Conservation (phyloP, 2,113 vertebrate genomes). For the Leucopsar rothschildi region DNA sequence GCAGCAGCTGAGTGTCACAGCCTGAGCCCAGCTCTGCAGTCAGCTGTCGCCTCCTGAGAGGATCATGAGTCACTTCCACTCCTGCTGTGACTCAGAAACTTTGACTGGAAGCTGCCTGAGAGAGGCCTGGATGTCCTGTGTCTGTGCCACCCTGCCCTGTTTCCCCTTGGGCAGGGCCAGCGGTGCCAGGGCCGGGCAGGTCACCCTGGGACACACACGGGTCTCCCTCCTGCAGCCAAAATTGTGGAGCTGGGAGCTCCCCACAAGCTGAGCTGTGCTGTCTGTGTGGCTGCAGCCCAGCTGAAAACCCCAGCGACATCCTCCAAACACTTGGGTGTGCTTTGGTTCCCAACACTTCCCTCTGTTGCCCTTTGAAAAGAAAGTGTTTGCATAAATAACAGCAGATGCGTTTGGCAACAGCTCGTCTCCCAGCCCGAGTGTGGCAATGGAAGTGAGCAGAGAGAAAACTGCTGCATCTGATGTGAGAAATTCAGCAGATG, state of each 20-base stretch:
- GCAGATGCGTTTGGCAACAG: not conserved
- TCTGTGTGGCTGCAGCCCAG: not conserved
- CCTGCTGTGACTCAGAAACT: not conserved
- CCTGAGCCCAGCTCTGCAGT: not conserved
- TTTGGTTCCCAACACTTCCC: not conserved
- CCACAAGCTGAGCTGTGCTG: rapidly evolving
- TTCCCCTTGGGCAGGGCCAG: not conserved
- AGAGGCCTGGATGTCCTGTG: not conserved
- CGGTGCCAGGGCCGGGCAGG: not conserved
- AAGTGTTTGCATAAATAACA: constrained; percentile 34
- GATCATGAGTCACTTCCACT: not conserved
- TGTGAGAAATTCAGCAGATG: not conserved
- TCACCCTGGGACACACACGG: rapidly evolving
- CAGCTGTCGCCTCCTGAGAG: not conserved
- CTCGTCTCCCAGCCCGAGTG: not conserved
- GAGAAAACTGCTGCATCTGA: not conserved
- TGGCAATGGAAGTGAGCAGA: not conserved
- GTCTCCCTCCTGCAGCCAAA: too few species aligned
- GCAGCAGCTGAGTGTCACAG: not conserved
- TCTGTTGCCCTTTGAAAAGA: not conserved
- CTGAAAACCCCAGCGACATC: not conserved
- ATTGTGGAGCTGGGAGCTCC: rapidly evolving
- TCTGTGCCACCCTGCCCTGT: not conserved
- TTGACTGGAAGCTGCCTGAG: not conserved
- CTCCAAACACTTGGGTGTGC: not conserved